Conservation (phyloP, 2,113 vertebrate species). For the Alaudala cheleensis region DNA sequence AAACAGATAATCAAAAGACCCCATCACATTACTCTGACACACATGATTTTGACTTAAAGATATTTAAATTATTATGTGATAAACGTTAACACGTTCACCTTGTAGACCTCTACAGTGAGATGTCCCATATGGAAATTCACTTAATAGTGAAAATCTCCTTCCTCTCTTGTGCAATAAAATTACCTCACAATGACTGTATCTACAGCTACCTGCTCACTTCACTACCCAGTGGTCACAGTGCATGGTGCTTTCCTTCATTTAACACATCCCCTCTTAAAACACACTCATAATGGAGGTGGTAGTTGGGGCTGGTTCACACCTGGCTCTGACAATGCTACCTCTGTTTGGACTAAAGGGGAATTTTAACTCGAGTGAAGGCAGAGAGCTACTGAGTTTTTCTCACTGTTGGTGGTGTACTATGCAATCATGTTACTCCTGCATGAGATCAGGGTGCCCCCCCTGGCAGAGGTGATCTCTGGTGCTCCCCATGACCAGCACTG, state of each 20-base stretch:
- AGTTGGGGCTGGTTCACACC: not conserved
- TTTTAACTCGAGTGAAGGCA: not conserved
- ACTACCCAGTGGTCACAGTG: not conserved
- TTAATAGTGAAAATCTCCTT: not conserved
- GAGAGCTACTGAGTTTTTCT: not conserved
- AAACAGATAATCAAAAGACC: not conserved
- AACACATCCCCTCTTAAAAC: not conserved
- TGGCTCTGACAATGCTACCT: not conserved
- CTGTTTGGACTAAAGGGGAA: not conserved
- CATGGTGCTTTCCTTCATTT: not conserved
- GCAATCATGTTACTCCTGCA: not conserved
- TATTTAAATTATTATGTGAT: not conserved
- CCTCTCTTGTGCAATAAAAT: not conserved
- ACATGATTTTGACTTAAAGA: not conserved
- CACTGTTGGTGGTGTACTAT: accelerated
- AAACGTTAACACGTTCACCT: not conserved
- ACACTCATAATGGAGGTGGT: not conserved
- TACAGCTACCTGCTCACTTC: not conserved
- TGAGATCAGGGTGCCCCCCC: not conserved
- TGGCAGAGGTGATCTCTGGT: not conserved
- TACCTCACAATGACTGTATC: not conserved
- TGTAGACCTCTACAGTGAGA: not conserved
- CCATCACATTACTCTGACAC: not conserved
- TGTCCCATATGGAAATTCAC: not conserved
- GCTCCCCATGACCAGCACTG: not conserved